Base-by-base conservation (phyloP, 2,888 invertebrate genomes). In the Erynnis tages region DNA sequence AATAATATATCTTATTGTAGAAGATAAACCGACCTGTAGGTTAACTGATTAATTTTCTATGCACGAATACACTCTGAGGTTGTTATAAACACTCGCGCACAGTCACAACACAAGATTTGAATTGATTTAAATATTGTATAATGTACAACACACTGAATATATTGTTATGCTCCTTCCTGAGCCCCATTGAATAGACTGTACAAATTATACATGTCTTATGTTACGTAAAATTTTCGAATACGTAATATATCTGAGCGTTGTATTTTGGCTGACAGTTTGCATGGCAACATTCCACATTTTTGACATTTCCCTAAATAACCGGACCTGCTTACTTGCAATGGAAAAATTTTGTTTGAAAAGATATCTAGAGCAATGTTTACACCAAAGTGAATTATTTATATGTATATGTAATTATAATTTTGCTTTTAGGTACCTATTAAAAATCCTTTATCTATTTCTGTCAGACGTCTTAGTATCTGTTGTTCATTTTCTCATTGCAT, bases 191-290 rank as follows among this genome's bases (percentile, higher is more conserved):
- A 29, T 11, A 11, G 11, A 11, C 13, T 8, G 2, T 16, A 3
- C 7, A 32, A 32, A 8, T 32, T 11, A 16, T 16, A 16, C 6
- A 7, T 32, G 14, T 32, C 14, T 14, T 34, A 14, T 44, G 43
- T 50, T 50, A 50, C 50, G 50, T 50, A 50, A 50, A 50, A 29
- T 29, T 27, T 43, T 38, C 16, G 23, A 40, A 32, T 25, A 43
- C 10, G 10, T 43, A 8, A 32, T 16, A 13, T 30, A 30, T 16
- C 2, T 32, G 5, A 14, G 11, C 3, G 6, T 10, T 30, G 14
- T 2, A 19, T 11, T 27, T 35, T 38, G 25, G 11, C 14, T 48
- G 41, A 27, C 54, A 30, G 37, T 34, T 25, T n/a, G 47, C 27
- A 50, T 54, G 54, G 40, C 49, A 46, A 54, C 44, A 45, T 45